Conservation (phyloP, 2,797 vertebrate species). For the Pipistrellus pipistrellus region DNA sequence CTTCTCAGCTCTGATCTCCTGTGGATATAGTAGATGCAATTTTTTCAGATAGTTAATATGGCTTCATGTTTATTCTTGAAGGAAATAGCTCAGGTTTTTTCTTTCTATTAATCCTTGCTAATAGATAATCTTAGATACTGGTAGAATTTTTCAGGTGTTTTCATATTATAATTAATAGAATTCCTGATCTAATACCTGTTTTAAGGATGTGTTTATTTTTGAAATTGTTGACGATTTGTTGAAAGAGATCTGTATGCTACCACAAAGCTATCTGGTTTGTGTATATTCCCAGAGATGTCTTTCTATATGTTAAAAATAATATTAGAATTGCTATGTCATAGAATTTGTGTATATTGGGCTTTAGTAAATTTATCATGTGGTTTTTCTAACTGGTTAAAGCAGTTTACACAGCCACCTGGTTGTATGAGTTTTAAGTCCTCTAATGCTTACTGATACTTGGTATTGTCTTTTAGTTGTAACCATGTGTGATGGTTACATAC, state of each 20-base stretch:
- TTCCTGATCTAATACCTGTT: slow-evolving; percentile 1
- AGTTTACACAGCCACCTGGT: background rate
- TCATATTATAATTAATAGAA: background rate
- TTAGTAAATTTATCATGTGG: background rate
- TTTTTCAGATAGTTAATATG: slow-evolving; percentile 67
- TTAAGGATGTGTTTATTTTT: slow-evolving; percentile 45
- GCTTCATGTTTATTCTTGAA: slow-evolving; percentile 56
- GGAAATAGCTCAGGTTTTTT: slow-evolving; percentile 62
- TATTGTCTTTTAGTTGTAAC: background rate
- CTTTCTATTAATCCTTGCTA: background rate
- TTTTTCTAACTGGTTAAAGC: slow-evolving; percentile 52
- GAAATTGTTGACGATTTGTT: slow-evolving; percentile 35
- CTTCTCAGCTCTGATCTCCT: slow-evolving; percentile 38
- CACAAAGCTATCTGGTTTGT: slow-evolving; percentile 36
- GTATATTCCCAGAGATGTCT: background rate
- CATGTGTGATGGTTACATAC: background rate
- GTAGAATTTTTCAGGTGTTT: slow-evolving; percentile 28
- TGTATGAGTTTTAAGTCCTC: background rate
- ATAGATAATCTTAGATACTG: slow-evolving; percentile 10
- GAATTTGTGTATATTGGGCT: background rate
- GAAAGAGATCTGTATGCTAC: slow-evolving; percentile 27
- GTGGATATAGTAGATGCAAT: slow-evolving; percentile 30
- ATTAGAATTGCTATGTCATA: background rate
- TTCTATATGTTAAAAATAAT: background rate
- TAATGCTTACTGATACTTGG: background rate